Evolutionary conservation across 2,888 invertebrate species (phyloP).

Genomic region (Drosophila algonquin): DNA sequence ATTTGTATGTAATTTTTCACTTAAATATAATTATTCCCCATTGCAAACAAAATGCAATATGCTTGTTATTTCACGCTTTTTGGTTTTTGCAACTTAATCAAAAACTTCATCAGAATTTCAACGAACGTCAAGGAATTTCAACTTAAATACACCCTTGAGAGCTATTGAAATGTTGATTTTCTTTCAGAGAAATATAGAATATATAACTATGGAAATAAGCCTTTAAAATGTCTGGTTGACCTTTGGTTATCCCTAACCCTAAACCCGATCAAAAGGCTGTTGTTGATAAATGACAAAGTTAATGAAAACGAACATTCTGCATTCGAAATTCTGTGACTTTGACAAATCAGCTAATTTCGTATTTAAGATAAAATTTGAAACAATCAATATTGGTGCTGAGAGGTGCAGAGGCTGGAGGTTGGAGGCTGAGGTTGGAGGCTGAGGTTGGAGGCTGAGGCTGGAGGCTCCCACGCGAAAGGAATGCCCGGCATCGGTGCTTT

Average conservation of each 20-base stretch:
- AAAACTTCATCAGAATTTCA: not conserved
- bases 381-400: constrained; percentile 35
- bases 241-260: not conserved
- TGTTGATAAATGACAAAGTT: constrained; percentile 16
- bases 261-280: not conserved
- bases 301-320: constrained; percentile 15
- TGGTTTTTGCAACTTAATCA: not conserved
- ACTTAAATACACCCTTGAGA: not conserved
- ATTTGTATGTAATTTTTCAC: not conserved
- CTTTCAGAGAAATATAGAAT: not conserved
- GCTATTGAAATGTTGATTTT: not conserved
- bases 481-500: constrained; percentile 17
- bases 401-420: not conserved
- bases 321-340: constrained; percentile 24
- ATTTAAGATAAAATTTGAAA: constrained; percentile 35
- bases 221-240: too few species aligned
- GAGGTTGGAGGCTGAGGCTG: not conserved
- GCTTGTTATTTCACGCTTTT: not conserved
- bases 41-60: not conserved
- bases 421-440: constrained; percentile 1
- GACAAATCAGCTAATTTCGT: constrained; percentile 42
- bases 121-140: not conserved
- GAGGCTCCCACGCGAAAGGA: constrained; percentile 31
- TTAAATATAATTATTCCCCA: not conserved
- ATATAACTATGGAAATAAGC: too few species aligned